Conservation (phyloP, 1,140 invertebrate genomes). For the Potamilus streckersoni region DNA sequence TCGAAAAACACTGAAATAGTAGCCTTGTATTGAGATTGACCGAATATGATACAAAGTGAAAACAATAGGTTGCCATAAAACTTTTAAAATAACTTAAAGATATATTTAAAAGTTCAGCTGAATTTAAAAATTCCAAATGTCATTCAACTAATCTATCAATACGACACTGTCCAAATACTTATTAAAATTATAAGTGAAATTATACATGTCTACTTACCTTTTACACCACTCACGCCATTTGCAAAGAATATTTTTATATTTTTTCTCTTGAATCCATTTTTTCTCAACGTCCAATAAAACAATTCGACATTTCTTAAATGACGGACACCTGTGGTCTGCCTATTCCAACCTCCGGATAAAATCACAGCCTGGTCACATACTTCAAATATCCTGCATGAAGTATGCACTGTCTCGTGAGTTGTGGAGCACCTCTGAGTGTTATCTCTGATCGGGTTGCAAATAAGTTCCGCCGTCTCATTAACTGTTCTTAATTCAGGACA, state of each 20-base stretch:
- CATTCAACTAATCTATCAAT: too few relatives aligned
- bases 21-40: too few relatives aligned
- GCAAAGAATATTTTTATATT: slow-evolving; percentile 74
- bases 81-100: too few relatives aligned
- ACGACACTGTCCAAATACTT: too few relatives aligned
- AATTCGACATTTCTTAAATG: slow-evolving; percentile 63
- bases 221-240: slow-evolving; percentile 65
- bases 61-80: too few relatives aligned
- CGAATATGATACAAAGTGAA: too few relatives aligned
- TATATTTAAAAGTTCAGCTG: too few relatives aligned
- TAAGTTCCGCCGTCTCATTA: slow-evolving; percentile 63
- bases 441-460: slow-evolving; percentile 70
- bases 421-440: slow-evolving; percentile 70
- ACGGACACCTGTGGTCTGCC: slow-evolving; percentile 62
- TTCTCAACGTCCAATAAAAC: slow-evolving; percentile 68
- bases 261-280: slow-evolving; percentile 69
- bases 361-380: slow-evolving; percentile 73
- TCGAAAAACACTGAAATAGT: too few relatives aligned
- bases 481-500: slow-evolving; percentile 67
- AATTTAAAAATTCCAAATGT: too few relatives aligned
- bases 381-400: slow-evolving; percentile 70
- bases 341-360: slow-evolving; percentile 73
- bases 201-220: slow-evolving; percentile 40
- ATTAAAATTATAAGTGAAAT: not conserved
- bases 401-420: slow-evolving; percentile 65